A percentile compares a stretch with the other conserved stretches of the same genome.
phyloP scores from a whole-genome alignment of 2,888 invertebrate species.

The Pammene aurita region DNA sequence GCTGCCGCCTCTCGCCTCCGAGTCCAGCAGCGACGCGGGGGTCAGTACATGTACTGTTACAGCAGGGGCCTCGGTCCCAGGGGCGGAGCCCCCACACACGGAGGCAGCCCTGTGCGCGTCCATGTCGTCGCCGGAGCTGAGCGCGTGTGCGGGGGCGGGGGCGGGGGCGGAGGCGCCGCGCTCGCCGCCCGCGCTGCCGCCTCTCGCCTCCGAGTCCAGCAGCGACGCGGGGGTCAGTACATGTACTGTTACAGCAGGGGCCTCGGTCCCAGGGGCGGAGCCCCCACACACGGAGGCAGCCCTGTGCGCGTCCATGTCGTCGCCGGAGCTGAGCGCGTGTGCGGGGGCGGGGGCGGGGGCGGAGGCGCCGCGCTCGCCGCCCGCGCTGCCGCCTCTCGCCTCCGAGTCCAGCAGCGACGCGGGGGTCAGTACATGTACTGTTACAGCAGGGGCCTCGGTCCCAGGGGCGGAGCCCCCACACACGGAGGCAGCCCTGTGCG shows the following conservation, averaged over 20 bases:
- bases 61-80: conserved; percentile 68
- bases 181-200: conserved; percentile 59
- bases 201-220: conserved; percentile 67
- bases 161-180: conserved; percentile 42
- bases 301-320: conserved; percentile 74
- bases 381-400: conserved; percentile 47
- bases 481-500: conserved; percentile 57
- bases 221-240: conserved; percentile 74
- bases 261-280: conserved; percentile 64
- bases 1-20: conserved; percentile 56
- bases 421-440: conserved; percentile 61
- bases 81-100: conserved; percentile 53
- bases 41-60: conserved; percentile 56
- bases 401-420: conserved; percentile 78
- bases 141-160: no score
- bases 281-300: conserved; percentile 49
- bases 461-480: conserved; percentile 58
- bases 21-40: conserved; percentile 77
- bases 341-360: background rate
- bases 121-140: conserved; percentile 77
- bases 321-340: conserved; percentile 66
- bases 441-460: conserved; percentile 64
- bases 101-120: conserved; percentile 65
- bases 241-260: conserved; percentile 58
- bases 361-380: conserved; percentile 58